Base-by-base conservation (phyloP, 2,888 invertebrate species). In the Chloromyia formosa region DNA sequence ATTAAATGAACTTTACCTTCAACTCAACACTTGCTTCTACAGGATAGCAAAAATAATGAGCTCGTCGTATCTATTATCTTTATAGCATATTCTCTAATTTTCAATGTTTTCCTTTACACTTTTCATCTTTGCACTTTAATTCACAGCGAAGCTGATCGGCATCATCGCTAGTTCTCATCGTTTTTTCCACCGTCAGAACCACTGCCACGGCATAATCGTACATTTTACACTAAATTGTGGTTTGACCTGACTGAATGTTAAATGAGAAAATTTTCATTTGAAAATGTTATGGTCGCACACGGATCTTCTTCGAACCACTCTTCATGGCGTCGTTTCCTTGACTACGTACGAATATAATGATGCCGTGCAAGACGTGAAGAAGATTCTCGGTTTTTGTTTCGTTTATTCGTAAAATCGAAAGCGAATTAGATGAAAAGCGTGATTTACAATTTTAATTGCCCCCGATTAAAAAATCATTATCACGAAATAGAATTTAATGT, bases 401-500 rank as follows among this genome's bases (percentile, higher is more conserved):
- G 7, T 35, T 35, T 35, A 35, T 35, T 35, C 27, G 27, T 35
- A 35, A 35, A 35, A 62, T 16, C 40, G 62, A 62, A 62, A 62
- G 23, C 40, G 62, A 62, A 62, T 62, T 40, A 54, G 68, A 69
- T 23, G 53, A 69, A 69, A 27, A 69, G 23, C 68, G 68, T 69
- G 68, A 69, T 69, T 53, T 23, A 42, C 54, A 69, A 69, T 54
- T 69, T 69, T 69, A 69, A 69, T 69, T 69, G 68, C 68, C 49
- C 53, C 54, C 68, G 68, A 69, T 69, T 69, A 69, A 53, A 69
- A 53, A 69, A 69, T 27, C 68, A 69, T 54, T 69, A 69, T 69
- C 68, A 69, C 68, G 68, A 69, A 53, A 54, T 69, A 69, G 23
- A 69, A 54, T 40, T 60, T 23, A 62, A 62, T 62, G 62, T 62